Evolutionary conservation across 1,140 invertebrate species (phyloP).

Genomic region (Eumaeus atala): DNA sequence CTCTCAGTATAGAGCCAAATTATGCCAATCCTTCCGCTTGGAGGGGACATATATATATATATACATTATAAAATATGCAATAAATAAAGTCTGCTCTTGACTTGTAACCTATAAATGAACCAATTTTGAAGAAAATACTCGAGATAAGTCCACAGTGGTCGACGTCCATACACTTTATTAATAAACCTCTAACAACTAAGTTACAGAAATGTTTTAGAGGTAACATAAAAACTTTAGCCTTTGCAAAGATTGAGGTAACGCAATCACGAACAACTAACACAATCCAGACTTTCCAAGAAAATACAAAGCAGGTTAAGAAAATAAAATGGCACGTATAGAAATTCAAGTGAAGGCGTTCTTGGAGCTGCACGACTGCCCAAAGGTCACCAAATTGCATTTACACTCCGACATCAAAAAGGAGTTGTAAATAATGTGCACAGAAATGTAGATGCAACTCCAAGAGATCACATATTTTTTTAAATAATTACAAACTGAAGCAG

Average conservation of each 20-base stretch:
- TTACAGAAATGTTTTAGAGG: conserved; percentile 3
- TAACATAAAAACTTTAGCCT: background rate
- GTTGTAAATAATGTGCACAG: background rate
- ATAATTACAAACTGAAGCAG: too few species aligned
- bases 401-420: conserved; percentile 3
- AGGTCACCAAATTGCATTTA: too few species aligned
- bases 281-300: conserved; percentile 13
- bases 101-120: too few species aligned
- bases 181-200: conserved; percentile 7
- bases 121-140: too few species aligned
- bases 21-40: too few species aligned
- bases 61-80: too few species aligned
- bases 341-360: conserved; percentile 18
- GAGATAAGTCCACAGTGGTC: too few species aligned
- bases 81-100: too few species aligned
- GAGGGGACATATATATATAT: too few species aligned
- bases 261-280: conserved; percentile 20
- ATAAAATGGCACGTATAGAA: conserved; percentile 16
- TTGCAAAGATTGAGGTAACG: conserved; percentile 15
- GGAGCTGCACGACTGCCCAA: background rate
- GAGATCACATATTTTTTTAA: too few species aligned
- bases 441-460: too few species aligned
- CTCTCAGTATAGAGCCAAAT: too few species aligned
- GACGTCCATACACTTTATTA: background rate
- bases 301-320: conserved; percentile 15